Evolutionary conservation across 1,140 invertebrate species (phyloP).

Genomic region (Ganaspis sp.): DNA sequence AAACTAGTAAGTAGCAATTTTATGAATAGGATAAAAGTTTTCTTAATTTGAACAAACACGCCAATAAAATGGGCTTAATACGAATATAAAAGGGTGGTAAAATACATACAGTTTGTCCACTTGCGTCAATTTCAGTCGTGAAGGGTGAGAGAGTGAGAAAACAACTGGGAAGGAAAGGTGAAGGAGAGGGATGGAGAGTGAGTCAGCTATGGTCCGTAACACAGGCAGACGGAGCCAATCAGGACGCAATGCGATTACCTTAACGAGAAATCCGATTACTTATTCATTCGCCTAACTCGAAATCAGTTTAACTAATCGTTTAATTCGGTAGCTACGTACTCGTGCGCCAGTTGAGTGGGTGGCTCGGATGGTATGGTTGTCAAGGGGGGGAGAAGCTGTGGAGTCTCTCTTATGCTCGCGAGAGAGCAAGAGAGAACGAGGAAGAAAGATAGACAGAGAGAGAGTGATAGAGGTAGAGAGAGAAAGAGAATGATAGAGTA

Average conservation of each 20-base stretch:
- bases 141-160: constrained; percentile 34
- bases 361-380: constrained; percentile 32
- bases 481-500: no score
- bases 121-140: constrained; percentile 1
- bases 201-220: constrained; percentile 60
- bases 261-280: constrained; percentile 77
- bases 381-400: constrained; percentile 29
- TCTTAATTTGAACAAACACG: constrained; percentile 23
- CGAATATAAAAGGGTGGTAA: constrained; percentile 29
- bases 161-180: constrained; percentile 6
- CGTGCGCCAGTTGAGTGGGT: constrained; percentile 26
- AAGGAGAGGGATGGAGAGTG: constrained; percentile 38
- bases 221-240: constrained; percentile 72
- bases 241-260: constrained; percentile 75
- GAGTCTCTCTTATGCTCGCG: neutral
- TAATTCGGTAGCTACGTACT: constrained; percentile 70
- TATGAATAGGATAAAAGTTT: neutral
- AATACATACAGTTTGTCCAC: constrained; percentile 26
- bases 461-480: constrained; percentile 27
- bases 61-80: constrained; percentile 16
- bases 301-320: constrained; percentile 77
- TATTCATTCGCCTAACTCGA: constrained; percentile 76
- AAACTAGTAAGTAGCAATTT: neutral
- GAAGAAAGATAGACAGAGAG: neutral
- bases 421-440: constrained; percentile 31